phyloP scores from a whole-genome alignment of 2,888 invertebrate genomes.

The Thecocarcelia acutangulata region DNA sequence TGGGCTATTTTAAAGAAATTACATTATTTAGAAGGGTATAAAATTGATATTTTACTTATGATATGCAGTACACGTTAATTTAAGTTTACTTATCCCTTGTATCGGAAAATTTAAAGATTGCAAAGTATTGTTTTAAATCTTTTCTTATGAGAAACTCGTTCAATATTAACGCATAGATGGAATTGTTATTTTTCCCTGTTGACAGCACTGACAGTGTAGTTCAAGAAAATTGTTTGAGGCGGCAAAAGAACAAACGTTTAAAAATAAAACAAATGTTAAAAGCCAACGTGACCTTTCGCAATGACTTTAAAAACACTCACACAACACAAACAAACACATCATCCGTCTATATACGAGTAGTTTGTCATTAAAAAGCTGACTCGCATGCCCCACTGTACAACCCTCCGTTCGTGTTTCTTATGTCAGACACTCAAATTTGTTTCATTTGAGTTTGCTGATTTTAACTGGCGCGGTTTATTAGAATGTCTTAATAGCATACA shows the following conservation, averaged over 20 bases:
- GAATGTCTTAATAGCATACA: not conserved
- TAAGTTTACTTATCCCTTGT: too few species aligned
- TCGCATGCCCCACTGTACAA: not conserved
- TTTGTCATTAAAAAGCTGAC: not conserved
- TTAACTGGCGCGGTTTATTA: constrained; percentile 21
- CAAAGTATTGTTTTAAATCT: too few species aligned
- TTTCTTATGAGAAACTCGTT: too few species aligned
- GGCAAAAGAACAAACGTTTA: constrained; percentile 57
- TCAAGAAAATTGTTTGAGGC: constrained; percentile 22
- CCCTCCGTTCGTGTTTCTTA: not conserved
- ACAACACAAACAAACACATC: constrained; percentile 3
- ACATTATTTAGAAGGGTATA: too few species aligned
- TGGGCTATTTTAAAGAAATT: too few species aligned
- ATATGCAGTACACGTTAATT: too few species aligned
- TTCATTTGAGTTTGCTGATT: constrained; percentile 35
- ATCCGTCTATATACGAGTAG: constrained; percentile 29
- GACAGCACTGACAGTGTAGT: not conserved
- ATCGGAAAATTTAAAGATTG: too few species aligned
- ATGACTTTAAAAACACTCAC: constrained; percentile 40
- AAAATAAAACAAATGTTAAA: constrained; percentile 20
- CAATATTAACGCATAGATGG: too few species aligned
- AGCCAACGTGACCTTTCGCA: constrained; percentile 60
- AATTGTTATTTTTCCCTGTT: too few species aligned
- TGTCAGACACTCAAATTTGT: constrained; percentile 1
- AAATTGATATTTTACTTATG: too few species aligned